Conservation (phyloP, 2,113 vertebrate genomes). For the Gavia stellata region DNA sequence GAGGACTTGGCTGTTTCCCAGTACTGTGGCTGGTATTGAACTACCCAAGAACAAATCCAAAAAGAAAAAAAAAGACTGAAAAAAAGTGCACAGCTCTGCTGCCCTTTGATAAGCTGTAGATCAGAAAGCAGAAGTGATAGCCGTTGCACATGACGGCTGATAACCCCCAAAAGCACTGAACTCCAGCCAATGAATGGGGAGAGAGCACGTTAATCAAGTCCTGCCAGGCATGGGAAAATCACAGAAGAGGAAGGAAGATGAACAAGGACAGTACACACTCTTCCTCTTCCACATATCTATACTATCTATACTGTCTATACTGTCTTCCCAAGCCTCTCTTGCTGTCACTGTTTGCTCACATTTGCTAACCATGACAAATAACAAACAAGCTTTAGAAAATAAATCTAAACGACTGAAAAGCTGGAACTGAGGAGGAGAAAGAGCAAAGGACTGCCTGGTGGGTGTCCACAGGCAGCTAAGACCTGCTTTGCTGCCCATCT, state of each 20-base stretch:
- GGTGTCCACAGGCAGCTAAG: background rate
- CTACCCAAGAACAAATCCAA: background rate
- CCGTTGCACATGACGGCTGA: background rate
- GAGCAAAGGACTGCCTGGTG: background rate
- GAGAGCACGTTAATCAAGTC: background rate
- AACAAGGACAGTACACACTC: background rate
- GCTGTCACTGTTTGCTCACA: background rate
- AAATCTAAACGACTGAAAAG: background rate
- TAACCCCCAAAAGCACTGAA: background rate
- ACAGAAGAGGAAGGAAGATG: background rate
- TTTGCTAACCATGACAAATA: background rate
- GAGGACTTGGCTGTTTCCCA: background rate
- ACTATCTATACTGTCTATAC: background rate
- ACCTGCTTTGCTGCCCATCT: background rate
- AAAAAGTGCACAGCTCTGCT: background rate
- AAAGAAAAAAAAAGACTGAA: background rate
- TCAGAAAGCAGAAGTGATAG: background rate
- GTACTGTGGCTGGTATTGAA: background rate
- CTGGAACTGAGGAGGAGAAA: background rate
- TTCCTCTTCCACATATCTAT: background rate
- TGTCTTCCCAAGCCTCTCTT: background rate
- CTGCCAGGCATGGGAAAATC: background rate
- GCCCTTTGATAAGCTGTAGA: background rate
- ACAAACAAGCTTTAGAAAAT: background rate
- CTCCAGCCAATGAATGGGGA: background rate